Evolutionary conservation across 2,113 vertebrate genomes (phyloP).

Genomic region (Cinclus mexicanus): DNA sequence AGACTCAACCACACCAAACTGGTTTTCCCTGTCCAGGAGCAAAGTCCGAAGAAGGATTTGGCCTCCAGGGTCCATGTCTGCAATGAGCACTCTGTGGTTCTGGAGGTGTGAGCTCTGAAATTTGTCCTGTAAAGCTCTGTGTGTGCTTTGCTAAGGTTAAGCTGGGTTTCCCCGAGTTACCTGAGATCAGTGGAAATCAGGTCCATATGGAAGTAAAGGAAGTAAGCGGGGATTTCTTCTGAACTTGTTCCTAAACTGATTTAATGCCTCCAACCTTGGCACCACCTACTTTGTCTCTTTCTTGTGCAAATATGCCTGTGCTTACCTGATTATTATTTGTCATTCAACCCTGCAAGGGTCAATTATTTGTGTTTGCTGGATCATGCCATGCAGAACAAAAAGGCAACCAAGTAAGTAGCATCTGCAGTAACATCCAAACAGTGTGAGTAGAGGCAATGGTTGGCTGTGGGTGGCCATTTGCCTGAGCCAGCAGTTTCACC

Average conservation of each 20-base stretch:
- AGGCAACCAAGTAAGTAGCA: not conserved
- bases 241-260: not conserved
- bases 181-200: not conserved
- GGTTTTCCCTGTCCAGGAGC: not conserved
- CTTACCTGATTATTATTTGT: conserved; percentile 30
- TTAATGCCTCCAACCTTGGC: not conserved
- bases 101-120: not conserved
- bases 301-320: not conserved
- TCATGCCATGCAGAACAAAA: not conserved
- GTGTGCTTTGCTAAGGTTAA: not conserved
- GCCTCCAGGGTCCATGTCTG: not conserved
- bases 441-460: not conserved
- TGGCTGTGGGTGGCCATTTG: not conserved
- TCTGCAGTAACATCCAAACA: not conserved
- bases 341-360: not conserved
- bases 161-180: rapidly evolving
- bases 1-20: not conserved
- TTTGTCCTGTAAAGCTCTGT: not conserved
- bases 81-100: not conserved
- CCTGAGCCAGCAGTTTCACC: conserved; percentile 5
- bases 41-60: not conserved
- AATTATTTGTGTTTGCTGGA: conserved; percentile 15
- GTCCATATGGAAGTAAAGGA: not conserved
- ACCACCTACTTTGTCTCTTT: conserved; percentile 4
- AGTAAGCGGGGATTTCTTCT: not conserved